Evolutionary conservation across 2,113 vertebrate species (phyloP), one percentile per base, ranked within the genome.

Genomic region (Cricetomys ansorgei): DNA sequence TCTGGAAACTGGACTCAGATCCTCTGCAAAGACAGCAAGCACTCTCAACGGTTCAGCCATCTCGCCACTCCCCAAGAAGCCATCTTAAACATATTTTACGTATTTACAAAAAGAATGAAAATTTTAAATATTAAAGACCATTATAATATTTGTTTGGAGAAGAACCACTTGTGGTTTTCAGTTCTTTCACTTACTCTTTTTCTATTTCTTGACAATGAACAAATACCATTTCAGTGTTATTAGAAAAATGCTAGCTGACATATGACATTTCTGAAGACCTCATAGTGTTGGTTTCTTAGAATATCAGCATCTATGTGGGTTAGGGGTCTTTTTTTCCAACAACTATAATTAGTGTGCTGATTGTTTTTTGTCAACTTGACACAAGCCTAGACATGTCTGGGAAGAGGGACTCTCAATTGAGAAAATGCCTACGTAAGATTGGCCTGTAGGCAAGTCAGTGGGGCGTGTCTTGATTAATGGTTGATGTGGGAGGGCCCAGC

Each of bases 171-270:
- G 7, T 87, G 37, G 75, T 90, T 90, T 93, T 37, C 45, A n/a
- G 3, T 70, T 88, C 69, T 19, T 76, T 85, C 79, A 55, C 17
- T 81, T 79, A 53, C 43, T 45, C n/a, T 95, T 87, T 79, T 69
- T 69, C 95, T 50, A 75, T 65, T 94, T 48, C 93, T 94, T 27
- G 69, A 34, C 75, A 34, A 88, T 87, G 73, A 92, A 25, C n/a
- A 91, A 43, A 15, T 87, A 88, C 90, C 75, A 50, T 40, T 81
- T 96, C 70, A 70, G 77, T 83, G 25, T 86, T 94, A 93, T 45
- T 91, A 77, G 83, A 94, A 70, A 1, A 59, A 40, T 59, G 64
- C 81, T 64, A 91, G 15, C n/a, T 92, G 21, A 77, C 23, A 92
- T 90, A 64, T 40, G 9, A 23, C 43, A 34, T 73, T 90, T 95